Percentiles rank a stretch among this genome's conserved stretches.
Evolutionary conservation across 2,888 invertebrate genomes (phyloP).

Genomic region (Taenaris catops): DNA sequence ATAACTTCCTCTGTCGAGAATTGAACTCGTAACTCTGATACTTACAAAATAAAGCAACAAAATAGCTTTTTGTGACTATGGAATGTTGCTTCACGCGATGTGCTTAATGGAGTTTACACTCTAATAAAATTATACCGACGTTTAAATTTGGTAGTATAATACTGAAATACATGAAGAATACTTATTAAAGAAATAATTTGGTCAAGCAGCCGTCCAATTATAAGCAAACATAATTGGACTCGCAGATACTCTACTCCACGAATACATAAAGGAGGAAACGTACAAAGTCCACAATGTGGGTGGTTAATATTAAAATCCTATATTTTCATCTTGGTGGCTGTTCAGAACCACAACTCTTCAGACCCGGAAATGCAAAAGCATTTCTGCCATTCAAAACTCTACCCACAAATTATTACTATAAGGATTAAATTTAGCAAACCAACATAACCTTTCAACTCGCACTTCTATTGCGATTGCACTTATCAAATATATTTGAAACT

Average conservation of each 20-base stretch:
- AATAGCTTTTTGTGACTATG: too few relatives aligned
- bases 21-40: too few relatives aligned
- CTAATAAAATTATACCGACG: too few relatives aligned
- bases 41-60: too few relatives aligned
- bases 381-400: constrained; percentile 3
- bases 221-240: constrained; percentile 20
- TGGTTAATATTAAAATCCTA: constrained; percentile 26
- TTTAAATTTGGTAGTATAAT: too few relatives aligned
- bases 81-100: too few relatives aligned
- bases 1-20: too few relatives aligned
- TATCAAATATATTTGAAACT: background rate
- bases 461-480: constrained; percentile 16
- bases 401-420: background rate
- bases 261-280: constrained; percentile 19
- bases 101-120: too few relatives aligned
- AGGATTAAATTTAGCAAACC: constrained; percentile 2
- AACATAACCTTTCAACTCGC: constrained; percentile 8
- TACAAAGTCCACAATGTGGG: constrained; percentile 23
- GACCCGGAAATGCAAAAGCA: constrained; percentile 19
- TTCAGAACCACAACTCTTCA: constrained; percentile 22
- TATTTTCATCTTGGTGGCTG: constrained; percentile 23
- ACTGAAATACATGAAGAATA: too few relatives aligned
- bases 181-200: constrained; percentile 1
- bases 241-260: constrained; percentile 15
- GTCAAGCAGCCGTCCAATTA: constrained; percentile 12